A percentile compares a stretch with the other conserved stretches of the same genome.
These are phyloP conservation scores for Pyrrhosoma nymphula DNA, from an alignment of 2,888 invertebrate genomes.

Conservation along the genomic window DNA sequence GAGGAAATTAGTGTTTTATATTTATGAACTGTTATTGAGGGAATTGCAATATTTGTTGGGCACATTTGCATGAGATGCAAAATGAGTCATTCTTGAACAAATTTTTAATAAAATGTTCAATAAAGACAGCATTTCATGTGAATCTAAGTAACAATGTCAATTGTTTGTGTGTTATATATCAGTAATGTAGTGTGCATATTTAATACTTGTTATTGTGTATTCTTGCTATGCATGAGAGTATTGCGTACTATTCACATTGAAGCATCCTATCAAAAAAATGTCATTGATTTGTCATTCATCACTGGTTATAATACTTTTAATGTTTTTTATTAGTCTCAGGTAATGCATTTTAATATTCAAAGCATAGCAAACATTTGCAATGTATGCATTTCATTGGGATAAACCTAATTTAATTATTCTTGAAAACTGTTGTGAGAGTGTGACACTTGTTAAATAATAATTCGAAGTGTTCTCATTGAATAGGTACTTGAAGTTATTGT, in stretches of 20 bases:
- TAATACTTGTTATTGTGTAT: constrained; percentile 49
- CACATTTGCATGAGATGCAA: constrained; percentile 28
- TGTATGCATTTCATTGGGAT: constrained; percentile 15
- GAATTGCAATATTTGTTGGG: constrained; percentile 31
- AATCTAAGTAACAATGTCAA: constrained; percentile 21
- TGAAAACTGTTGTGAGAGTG: background rate
- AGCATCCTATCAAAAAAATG: constrained; percentile 4
- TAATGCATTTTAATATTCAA: background rate
- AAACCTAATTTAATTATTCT: background rate
- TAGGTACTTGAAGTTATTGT: background rate
- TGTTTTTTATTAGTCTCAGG: background rate
- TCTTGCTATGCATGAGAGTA: constrained; percentile 42
- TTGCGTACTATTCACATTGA: constrained; percentile 32
- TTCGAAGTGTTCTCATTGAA: background rate
- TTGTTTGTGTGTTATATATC: constrained; percentile 63
- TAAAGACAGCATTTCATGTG: background rate
- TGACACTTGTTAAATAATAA: background rate
- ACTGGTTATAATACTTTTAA: background rate
- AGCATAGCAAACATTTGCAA: background rate
- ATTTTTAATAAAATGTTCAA: constrained; percentile 17
- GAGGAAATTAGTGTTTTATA: constrained; percentile 34
- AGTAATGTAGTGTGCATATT: constrained; percentile 49
- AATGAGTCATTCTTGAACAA: background rate
- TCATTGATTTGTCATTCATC: background rate
- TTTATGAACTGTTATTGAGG: constrained; percentile 30